phyloP scores from a whole-genome alignment of 2,797 vertebrate genomes.

The Falco berigora region DNA sequence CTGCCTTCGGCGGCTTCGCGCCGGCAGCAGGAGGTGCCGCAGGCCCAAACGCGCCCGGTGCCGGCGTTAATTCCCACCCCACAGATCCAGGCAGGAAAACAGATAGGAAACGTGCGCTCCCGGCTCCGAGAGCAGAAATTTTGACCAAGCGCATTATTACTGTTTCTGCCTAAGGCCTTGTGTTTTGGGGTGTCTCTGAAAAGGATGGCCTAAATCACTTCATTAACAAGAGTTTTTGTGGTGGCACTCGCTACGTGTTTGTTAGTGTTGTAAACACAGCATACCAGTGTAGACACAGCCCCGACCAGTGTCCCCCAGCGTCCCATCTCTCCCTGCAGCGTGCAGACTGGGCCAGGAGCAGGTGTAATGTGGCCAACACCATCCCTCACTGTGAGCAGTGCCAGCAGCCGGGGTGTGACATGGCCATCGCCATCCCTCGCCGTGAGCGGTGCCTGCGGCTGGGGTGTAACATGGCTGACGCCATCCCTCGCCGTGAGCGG shows the following conservation, averaged over 20 bases:
- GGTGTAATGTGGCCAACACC: too few relatives aligned
- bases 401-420: rapidly evolving
- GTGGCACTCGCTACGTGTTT: rapidly evolving
- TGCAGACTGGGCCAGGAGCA: neutral
- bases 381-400: rapidly evolving
- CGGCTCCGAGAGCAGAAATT: neutral
- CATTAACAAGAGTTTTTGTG: neutral
- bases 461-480: too few relatives aligned
- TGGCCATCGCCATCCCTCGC: too few relatives aligned
- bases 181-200: neutral
- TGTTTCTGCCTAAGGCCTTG: neutral
- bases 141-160: neutral
- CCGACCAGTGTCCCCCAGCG: rapidly evolving
- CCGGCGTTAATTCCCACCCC: rapidly evolving
- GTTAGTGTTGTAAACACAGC: too few relatives aligned
- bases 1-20: neutral
- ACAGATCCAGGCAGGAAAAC: too few relatives aligned
- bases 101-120: rapidly evolving
- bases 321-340: neutral
- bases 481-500: too few relatives aligned
- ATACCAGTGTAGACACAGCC: neutral
- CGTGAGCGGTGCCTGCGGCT: too few relatives aligned
- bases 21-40: neutral
- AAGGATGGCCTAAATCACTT: neutral
- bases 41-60: rapidly evolving